A percentile compares a stretch with the other conserved stretches of the same genome.
These are phyloP conservation scores for Phenganax subtilis DNA, from an alignment of 92 coral and sea anemone genomes.

Conservation along the genomic window DNA sequence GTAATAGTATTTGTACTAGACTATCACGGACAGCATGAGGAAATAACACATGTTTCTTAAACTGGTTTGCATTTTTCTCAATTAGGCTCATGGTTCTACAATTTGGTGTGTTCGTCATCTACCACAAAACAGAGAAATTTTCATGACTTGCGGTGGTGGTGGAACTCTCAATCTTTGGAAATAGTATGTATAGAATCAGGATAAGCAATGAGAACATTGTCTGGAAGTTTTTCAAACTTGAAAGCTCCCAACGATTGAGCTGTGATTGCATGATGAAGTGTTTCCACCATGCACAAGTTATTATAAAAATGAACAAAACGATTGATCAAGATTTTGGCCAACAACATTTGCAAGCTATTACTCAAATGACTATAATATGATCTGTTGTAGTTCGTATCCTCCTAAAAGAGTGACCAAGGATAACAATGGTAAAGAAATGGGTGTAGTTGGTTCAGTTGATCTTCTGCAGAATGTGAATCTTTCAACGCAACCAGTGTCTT, in stretches of 20 bases:
- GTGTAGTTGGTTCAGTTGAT: constrained; percentile 81
- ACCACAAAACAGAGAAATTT: constrained; percentile 93
- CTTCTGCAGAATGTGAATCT: constrained; percentile 83
- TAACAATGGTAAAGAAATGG: constrained; percentile 75
- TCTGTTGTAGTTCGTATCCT: constrained; percentile 76
- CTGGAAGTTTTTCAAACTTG: neutral
- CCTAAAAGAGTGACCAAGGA: constrained; percentile 81
- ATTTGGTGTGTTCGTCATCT: constrained; percentile 89
- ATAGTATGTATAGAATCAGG: constrained; percentile 60
- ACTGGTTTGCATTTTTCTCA: neutral
- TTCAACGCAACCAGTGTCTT: constrained; percentile 85
- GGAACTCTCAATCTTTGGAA: constrained; percentile 96
- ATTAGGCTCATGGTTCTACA: constrained; percentile 94
- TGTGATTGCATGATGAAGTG: no score
- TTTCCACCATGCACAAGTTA: no score
- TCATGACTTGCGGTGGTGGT: constrained; percentile 93
- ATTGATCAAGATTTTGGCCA: neutral
- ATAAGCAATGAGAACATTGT: no score
- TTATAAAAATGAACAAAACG: no score
- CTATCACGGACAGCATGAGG: neutral
- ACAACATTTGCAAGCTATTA: no score
- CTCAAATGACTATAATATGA: neutral
- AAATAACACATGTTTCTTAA: neutral
- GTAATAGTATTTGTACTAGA: neutral
- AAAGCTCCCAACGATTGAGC: no score